These are phyloP conservation scores for Otolemur garnettii DNA, from an alignment of 2,113 vertebrate species.

Conservation along the genomic window DNA sequence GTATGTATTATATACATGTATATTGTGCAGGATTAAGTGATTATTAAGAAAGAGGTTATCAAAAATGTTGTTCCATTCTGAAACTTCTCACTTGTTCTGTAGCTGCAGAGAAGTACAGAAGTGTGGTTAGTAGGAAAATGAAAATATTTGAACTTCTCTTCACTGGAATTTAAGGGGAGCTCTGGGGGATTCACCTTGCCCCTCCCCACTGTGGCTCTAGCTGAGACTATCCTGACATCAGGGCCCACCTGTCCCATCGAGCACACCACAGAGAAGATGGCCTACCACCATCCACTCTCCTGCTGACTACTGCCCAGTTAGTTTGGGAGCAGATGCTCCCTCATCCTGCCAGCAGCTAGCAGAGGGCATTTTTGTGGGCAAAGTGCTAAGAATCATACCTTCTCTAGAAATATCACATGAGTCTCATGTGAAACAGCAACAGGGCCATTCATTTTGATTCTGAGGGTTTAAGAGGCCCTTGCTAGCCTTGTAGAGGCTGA, in stretches of 20 bases:
- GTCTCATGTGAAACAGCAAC: neutral
- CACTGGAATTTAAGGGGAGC: neutral
- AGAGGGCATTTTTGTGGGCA: constrained; percentile 2
- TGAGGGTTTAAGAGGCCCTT: neutral
- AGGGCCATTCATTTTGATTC: neutral
- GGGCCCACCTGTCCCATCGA: neutral
- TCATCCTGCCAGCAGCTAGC: neutral
- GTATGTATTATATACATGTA: neutral
- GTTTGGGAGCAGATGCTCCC: no score
- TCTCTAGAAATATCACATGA: neutral
- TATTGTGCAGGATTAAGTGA: neutral
- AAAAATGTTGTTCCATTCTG: neutral
- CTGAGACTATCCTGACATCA: neutral
- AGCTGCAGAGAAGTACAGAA: neutral
- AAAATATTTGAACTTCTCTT: neutral
- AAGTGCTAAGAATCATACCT: neutral
- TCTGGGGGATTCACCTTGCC: no score
- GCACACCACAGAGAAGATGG: neutral
- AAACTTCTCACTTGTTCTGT: neutral
- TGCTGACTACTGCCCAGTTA: neutral
- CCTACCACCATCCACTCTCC: neutral
- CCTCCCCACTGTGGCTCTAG: neutral
- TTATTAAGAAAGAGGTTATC: neutral
- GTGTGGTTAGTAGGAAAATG: neutral
- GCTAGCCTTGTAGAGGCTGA: neutral